Evolutionary conservation across 2,797 vertebrate genomes (phyloP).

Genomic region (Carapus acus): DNA sequence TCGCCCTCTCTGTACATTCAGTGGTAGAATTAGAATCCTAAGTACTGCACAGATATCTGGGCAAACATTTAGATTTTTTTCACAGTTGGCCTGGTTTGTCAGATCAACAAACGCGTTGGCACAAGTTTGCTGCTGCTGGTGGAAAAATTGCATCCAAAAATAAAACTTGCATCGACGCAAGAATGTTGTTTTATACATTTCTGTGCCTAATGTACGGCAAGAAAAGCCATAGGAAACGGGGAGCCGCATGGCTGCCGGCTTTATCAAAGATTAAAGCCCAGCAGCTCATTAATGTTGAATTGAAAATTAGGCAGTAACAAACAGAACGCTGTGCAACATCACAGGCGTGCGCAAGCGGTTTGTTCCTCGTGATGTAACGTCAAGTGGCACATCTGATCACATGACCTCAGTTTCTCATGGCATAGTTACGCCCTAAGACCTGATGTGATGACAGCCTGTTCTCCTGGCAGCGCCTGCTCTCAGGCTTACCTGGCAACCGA

Average conservation of each 20-base stretch:
- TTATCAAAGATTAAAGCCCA: conserved; percentile 8
- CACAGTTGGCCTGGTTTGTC: neutral
- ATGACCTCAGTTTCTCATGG: too few species aligned
- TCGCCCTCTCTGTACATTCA: neutral
- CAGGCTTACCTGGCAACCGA: neutral
- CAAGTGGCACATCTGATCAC: too few species aligned
- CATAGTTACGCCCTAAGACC: too few species aligned
- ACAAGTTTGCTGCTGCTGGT: neutral
- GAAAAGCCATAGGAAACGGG: neutral
- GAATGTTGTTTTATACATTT: too few species aligned
- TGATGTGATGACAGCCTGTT: too few species aligned
- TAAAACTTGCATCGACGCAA: neutral
- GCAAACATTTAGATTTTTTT: conserved; percentile 4
- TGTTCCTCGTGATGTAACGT: too few species aligned
- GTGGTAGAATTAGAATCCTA: neutral
- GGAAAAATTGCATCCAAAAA: conserved; percentile 1
- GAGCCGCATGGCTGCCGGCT: neutral
- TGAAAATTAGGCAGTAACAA: neutral
- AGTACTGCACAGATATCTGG: neutral
- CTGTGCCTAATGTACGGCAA: neutral
- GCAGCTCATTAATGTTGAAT: conserved; percentile 18
- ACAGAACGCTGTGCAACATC: conserved; percentile 1
- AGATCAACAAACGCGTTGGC: neutral
- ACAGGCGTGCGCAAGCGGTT: too few species aligned
- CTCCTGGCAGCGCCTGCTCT: neutral